A percentile compares a stretch with the other conserved stretches of the same genome.
Evolutionary conservation across 2,888 invertebrate species (phyloP).

Genomic region (Phrixothrix hirtus): DNA sequence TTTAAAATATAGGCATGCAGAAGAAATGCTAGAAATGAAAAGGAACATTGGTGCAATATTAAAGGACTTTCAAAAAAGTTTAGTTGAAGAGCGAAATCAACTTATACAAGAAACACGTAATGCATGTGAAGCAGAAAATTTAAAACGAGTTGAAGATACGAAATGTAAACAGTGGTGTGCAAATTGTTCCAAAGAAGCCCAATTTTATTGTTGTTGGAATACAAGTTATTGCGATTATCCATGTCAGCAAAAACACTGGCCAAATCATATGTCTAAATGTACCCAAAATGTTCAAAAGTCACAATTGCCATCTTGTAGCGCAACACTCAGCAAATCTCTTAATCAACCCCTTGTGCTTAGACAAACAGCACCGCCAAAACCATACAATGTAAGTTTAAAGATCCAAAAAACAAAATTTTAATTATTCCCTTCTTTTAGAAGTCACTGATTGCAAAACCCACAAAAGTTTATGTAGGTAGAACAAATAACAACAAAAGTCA

Average conservation of each 20-base stretch:
- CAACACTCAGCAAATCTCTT: constrained; percentile 1
- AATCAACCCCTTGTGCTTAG: constrained; percentile 22
- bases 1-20: constrained; percentile 70
- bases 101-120: constrained; percentile 67
- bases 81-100: constrained; percentile 64
- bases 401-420: constrained; percentile 1
- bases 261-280: constrained; percentile 70
- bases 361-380: constrained; percentile 35
- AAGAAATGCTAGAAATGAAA: constrained; percentile 69
- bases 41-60: constrained; percentile 51
- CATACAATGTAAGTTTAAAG: no score
- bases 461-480: constrained; percentile 46
- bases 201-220: constrained; percentile 96
- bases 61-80: constrained; percentile 51
- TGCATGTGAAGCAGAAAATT: constrained; percentile 70
- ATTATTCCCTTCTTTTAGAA: constrained; percentile 40
- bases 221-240: constrained; percentile 90
- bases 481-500: constrained; percentile 15
- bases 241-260: constrained; percentile 88
- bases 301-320: constrained; percentile 20
- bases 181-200: constrained; percentile 83
- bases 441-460: constrained; percentile 43
- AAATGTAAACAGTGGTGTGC: constrained; percentile 94
- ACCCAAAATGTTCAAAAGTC: constrained; percentile 51
- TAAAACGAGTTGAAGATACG: constrained; percentile 72